Conservation (phyloP, 2,797 vertebrate genomes). For the Miichthys miiuy region DNA sequence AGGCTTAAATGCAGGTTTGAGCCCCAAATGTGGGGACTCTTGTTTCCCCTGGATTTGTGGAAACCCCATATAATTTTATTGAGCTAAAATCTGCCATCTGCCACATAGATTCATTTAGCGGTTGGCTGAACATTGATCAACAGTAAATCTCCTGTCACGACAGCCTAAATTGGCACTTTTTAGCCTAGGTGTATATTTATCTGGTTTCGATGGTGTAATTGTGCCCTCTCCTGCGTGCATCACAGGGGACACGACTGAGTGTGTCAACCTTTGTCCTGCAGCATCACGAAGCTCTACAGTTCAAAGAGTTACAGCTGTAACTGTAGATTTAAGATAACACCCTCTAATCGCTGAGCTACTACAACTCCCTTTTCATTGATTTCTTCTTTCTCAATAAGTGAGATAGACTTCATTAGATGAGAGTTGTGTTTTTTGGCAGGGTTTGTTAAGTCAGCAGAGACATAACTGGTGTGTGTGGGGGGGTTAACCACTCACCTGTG, state of each 20-base stretch:
- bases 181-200: not conserved
- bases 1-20: constrained; percentile 69
- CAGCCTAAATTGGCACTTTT: not conserved
- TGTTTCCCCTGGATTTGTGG: constrained; percentile 57
- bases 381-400: not conserved
- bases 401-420: not conserved
- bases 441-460: constrained; percentile 22
- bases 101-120: constrained; percentile 20
- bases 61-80: constrained; percentile 52
- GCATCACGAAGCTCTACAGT: constrained; percentile 16
- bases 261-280: constrained; percentile 33
- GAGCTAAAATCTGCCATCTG: constrained; percentile 40
- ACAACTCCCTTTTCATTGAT: not conserved
- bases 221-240: constrained; percentile 8
- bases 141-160: constrained; percentile 20
- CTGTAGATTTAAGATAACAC: constrained; percentile 39
- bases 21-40: constrained; percentile 50
- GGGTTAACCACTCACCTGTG: constrained; percentile 18
- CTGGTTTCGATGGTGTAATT: not conserved
- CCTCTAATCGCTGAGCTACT: not conserved
- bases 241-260: not conserved
- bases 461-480: constrained; percentile 1
- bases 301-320: constrained; percentile 22
- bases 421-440: not conserved
- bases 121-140: constrained; percentile 22